Base-by-base conservation (phyloP, 2,888 invertebrate genomes). In the Belgica antarctica region DNA sequence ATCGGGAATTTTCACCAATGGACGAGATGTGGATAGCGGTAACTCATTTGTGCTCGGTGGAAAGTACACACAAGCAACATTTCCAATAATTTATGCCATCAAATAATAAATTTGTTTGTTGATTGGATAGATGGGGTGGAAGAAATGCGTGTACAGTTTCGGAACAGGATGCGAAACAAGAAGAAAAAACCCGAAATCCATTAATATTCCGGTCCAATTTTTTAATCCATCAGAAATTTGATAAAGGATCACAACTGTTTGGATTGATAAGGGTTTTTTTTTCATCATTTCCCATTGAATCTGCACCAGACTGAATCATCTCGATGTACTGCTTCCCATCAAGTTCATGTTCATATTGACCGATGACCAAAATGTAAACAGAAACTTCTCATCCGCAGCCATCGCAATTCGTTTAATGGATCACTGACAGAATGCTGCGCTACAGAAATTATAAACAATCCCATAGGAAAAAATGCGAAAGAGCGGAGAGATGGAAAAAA, bases 201-300 rank as follows among this genome's bases (percentile, higher is more conserved):
- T 68, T 68, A 57, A 68, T 68, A 68, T 68, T 68, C 68, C 34
- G n/a, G 12, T 25, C 47, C 28, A 41, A 66, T 68, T 68, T 63
- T 68, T 68, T 68, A 68, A 68, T 68, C 68, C 17, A 68, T 68
- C 68, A 68, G 15, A 25, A 68, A 46, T 68, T 68, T 68, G 68
- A 68, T 68, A 28, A 57, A 57, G 57, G 57, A 15, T n/a, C 15
- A 46, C 22, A 46, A 41, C 41, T 47, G 47, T 66, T 28, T 46
- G 34, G 31, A 28, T 57, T 68, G 68, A 68, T 68, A 34, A 47
- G 52, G 68, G 68, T 68, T 68, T 34, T 25, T 28, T 2, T 25
- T 22, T 19, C 28, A 25, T 59, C 27, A n/a, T n/a, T n/a, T n/a
- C n/a, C n/a, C n/a, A n/a, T n/a, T 52, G 12, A 22, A 7, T 4